Percentiles rank a stretch among this genome's conserved stretches.
These are phyloP conservation scores for Thinocorus orbignyianus DNA, from an alignment of 2,113 vertebrate genomes.

Conservation along the genomic window DNA sequence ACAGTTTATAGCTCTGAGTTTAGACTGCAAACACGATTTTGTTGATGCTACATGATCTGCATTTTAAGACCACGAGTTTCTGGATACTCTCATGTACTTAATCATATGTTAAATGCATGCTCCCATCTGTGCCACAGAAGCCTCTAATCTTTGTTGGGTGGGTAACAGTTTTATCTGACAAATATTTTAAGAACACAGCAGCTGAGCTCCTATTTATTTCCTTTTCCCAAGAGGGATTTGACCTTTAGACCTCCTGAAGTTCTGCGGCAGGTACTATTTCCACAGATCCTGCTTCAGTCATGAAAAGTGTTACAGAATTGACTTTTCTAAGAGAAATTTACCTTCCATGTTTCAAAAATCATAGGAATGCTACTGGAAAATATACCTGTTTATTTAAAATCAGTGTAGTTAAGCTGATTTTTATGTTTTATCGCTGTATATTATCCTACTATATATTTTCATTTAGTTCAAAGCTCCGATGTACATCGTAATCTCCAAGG, in stretches of 20 bases:
- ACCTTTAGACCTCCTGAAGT: slow-evolving; percentile 35
- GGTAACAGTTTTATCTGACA: slow-evolving; percentile 47
- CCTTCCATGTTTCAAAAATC: slow-evolving; percentile 6
- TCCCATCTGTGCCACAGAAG: slow-evolving; percentile 43
- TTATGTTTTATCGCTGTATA: background rate
- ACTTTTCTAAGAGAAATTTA: slow-evolving; percentile 29
- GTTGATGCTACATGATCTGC: background rate
- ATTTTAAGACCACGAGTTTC: slow-evolving; percentile 43
- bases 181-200: slow-evolving; percentile 60
- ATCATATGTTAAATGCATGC: slow-evolving; percentile 42
- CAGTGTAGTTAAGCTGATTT: background rate
- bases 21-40: background rate
- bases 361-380: background rate
- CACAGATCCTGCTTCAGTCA: background rate
- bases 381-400: background rate
- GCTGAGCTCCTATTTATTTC: slow-evolving; percentile 59
- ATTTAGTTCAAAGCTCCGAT: background rate
- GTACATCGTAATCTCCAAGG: background rate
- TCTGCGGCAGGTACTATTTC: slow-evolving; percentile 12
- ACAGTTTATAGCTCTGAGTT: background rate
- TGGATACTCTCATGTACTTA: slow-evolving; percentile 2
- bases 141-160: slow-evolving; percentile 58
- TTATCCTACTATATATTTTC: background rate
- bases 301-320: background rate
- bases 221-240: slow-evolving; percentile 45